phyloP scores from a whole-genome alignment of 2,888 invertebrate species.

The Dasysyrphus albostriatus region DNA sequence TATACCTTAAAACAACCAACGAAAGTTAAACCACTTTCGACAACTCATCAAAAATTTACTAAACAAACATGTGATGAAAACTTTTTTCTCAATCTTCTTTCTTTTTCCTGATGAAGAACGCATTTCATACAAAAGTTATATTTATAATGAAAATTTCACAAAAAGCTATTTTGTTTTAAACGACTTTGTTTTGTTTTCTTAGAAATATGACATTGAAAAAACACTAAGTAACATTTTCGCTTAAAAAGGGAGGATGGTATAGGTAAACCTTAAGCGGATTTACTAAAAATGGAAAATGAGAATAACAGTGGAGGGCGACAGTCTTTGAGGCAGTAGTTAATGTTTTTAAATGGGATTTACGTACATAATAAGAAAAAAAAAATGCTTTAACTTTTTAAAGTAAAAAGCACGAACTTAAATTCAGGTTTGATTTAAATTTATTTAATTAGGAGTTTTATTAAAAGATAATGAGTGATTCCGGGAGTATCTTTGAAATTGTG shows the following conservation, averaged over 20 bases:
- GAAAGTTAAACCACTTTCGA: not conserved
- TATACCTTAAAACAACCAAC: too few relatives aligned
- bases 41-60: constrained; percentile 14
- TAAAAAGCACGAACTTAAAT: too few relatives aligned
- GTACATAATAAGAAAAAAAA: too few relatives aligned
- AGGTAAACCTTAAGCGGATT: not conserved
- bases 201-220: not conserved
- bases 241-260: not conserved
- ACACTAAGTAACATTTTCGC: not conserved
- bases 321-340: not conserved
- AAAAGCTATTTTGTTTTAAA: not conserved
- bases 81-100: not conserved
- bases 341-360: too few relatives aligned
- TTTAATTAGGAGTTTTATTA: too few relatives aligned
- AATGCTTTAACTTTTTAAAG: too few relatives aligned
- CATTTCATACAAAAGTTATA: not conserved
- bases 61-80: not conserved
- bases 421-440: too few relatives aligned
- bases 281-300: not conserved
- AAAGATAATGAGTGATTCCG: too few relatives aligned
- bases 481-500: too few relatives aligned
- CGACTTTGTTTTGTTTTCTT: not conserved
- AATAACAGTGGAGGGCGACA: not conserved
- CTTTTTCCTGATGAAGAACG: not conserved
- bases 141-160: not conserved